These are phyloP conservation scores for Pachyuromys duprasi DNA, from an alignment of 2,797 vertebrate species.

Conservation along the genomic window DNA sequence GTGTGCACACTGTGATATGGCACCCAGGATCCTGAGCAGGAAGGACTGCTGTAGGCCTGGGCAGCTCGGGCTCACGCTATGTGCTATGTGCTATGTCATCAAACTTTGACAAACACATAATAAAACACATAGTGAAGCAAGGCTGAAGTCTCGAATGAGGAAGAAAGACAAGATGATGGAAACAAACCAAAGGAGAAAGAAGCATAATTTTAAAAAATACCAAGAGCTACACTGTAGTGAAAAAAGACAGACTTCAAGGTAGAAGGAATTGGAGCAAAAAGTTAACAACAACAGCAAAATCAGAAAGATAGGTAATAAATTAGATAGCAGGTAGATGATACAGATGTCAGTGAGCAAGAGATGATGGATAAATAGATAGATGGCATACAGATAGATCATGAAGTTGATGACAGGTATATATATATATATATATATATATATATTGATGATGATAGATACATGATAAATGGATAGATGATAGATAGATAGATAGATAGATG, in stretches of 20 bases:
- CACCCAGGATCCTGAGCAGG: not conserved
- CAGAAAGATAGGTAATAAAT: not conserved
- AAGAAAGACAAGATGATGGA: not conserved
- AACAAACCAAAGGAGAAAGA: not conserved
- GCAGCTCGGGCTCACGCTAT: no score
- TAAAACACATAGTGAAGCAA: not conserved
- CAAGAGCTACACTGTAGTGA: no score
- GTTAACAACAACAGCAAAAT: not conserved
- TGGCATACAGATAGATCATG: not conserved
- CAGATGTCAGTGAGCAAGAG: not conserved
- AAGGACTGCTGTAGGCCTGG: not conserved
- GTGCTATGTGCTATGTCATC: no score
- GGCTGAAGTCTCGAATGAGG: not conserved
- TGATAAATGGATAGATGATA: not conserved
- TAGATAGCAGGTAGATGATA: no score
- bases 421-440: not conserved
- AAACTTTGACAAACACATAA: not conserved
- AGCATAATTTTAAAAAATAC: not conserved
- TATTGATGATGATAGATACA: not conserved
- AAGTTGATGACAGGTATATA: not conserved
- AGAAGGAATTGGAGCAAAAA: not conserved
- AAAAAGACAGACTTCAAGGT: not conserved
- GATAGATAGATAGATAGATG: not conserved
- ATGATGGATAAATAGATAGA: not conserved
- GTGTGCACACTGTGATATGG: no score